Base-by-base conservation (phyloP, 2,888 invertebrate species). In the Ichneumoninae sp. region DNA sequence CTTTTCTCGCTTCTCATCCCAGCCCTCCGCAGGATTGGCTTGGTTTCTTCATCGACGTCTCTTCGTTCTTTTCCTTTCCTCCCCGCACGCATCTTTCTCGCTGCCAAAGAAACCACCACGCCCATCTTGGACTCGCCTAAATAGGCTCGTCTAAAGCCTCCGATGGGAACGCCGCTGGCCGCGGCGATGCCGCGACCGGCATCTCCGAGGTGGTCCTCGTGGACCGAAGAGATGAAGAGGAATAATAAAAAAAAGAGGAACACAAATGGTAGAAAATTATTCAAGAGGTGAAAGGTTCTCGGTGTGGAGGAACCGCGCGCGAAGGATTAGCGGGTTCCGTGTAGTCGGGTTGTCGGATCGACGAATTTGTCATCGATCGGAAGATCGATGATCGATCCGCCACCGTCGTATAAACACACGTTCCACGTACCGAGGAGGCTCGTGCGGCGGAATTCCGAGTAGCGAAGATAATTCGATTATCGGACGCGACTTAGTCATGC, bases 81-180 rank as follows among this genome's bases (percentile, higher is more conserved):
- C 30, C 44, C 7, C n/a, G n/a, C 57, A 30, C 54, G 60, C 30
- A 30, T 71, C 71, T 68, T 50, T 44, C 79, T 65, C 65, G 13
- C 68, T 40, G 69, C 63, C 44, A 73, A 80, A 70, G 78, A 81
- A 57, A 36, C 68, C 50, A 79, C 81, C 85, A 83, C 86, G 85
- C 79, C 79, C 85, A 82, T 83, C 83, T 79, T 70, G 84, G 80
- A 82, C 74, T 70, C 65, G 66, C 60, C 83, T 80, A 85, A 83
- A 86, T 83, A 77, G 77, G 54, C 66, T 50, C 63, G 22, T 65
- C 63, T 60, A 36, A 26, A 26, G 44, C 60, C 63, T 47, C 47
- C 16, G 30, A 33, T 33, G 22, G 33, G 50, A 65, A 65, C 50
- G 33, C 30, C 63, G 47, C 50, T 50, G 63, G 71, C 52, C 76